Percentiles rank a stretch among this genome's conserved stretches.
Evolutionary conservation across 1,140 invertebrate genomes (phyloP).

Genomic region (Drosophila ohnishii): DNA sequence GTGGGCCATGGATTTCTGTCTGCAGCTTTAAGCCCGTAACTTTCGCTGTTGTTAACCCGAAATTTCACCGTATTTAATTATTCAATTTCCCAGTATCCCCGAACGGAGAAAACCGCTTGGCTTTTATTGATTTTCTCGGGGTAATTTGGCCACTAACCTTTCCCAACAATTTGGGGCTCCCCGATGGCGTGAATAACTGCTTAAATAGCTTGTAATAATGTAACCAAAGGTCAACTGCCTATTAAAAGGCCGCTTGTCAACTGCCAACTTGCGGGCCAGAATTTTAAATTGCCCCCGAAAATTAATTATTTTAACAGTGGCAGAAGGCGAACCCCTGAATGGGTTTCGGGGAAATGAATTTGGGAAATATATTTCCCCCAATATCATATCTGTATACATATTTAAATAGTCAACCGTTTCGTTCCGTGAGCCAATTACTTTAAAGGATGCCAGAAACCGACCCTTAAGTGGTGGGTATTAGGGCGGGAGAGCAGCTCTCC

Average conservation of each 20-base stretch:
- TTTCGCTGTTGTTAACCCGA: slow-evolving; percentile 3
- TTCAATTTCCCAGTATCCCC: neutral
- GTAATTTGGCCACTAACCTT: slow-evolving; percentile 13
- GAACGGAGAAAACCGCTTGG: neutral
- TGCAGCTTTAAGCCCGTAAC: slow-evolving; percentile 14
- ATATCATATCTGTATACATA: neutral
- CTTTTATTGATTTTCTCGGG: slow-evolving; percentile 27
- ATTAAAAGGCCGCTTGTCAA: slow-evolving; percentile 22
- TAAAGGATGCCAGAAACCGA: slow-evolving; percentile 6
- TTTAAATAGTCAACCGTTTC: neutral
- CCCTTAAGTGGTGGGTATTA: neutral
- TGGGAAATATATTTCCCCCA: neutral
- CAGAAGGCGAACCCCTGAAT: slow-evolving; percentile 2
- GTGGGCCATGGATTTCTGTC: slow-evolving; percentile 13
- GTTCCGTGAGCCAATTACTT: slow-evolving; percentile 17
- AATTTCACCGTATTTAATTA: slow-evolving; percentile 4
- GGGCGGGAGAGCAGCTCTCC: neutral
- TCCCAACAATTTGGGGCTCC: slow-evolving; percentile 13
- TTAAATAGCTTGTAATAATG: slow-evolving; percentile 11
- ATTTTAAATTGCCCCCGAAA: slow-evolving; percentile 28
- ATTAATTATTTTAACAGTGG: slow-evolving; percentile 26
- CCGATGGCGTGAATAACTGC: slow-evolving; percentile 11
- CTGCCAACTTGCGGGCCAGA: slow-evolving; percentile 18
- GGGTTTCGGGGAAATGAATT: neutral
- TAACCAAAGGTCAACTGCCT: slow-evolving; percentile 29